Evolutionary conservation across 2,797 vertebrate species (phyloP).

Genomic region (Sandelia bainsii): DNA sequence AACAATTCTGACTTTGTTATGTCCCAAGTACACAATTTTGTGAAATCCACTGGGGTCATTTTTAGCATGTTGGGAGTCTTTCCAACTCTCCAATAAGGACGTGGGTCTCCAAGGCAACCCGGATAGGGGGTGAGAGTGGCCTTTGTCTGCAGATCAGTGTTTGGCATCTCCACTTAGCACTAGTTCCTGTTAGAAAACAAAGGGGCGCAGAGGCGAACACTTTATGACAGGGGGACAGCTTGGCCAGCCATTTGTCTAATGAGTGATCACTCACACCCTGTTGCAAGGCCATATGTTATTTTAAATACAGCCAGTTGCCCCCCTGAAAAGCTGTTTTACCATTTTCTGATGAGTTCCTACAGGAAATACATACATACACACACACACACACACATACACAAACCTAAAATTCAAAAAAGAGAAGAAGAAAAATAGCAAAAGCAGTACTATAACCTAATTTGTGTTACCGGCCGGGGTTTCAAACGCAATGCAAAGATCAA

Average conservation of each 20-base stretch:
- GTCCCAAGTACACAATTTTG: conserved; percentile 32
- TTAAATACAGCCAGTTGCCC: conserved; percentile 51
- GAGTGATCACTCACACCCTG: conserved; percentile 76
- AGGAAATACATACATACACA: conserved; percentile 8
- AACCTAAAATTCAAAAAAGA: conserved; percentile 33
- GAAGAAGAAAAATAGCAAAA: conserved; percentile 38
- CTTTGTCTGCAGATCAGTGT: conserved; percentile 77
- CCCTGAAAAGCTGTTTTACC: conserved; percentile 56
- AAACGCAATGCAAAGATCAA: conserved; percentile 53
- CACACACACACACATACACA: neutral
- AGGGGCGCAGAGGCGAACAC: conserved; percentile 59
- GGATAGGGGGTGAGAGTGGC: conserved; percentile 71
- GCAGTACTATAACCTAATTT: conserved; percentile 56
- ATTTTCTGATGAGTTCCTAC: conserved; percentile 40
- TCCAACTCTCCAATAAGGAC: conserved; percentile 51
- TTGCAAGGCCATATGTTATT: conserved; percentile 79
- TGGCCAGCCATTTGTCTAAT: conserved; percentile 81
- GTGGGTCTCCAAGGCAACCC: conserved; percentile 72
- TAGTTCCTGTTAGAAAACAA: conserved; percentile 80
- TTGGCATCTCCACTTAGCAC: conserved; percentile 79
- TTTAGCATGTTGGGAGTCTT: conserved; percentile 46
- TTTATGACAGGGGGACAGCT: conserved; percentile 73
- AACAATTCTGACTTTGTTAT: conserved; percentile 1
- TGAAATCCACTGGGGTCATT: conserved; percentile 33
- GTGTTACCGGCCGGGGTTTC: conserved; percentile 39